Conservation (phyloP, 2,113 vertebrate species). For the Orientallactaga bullata region DNA sequence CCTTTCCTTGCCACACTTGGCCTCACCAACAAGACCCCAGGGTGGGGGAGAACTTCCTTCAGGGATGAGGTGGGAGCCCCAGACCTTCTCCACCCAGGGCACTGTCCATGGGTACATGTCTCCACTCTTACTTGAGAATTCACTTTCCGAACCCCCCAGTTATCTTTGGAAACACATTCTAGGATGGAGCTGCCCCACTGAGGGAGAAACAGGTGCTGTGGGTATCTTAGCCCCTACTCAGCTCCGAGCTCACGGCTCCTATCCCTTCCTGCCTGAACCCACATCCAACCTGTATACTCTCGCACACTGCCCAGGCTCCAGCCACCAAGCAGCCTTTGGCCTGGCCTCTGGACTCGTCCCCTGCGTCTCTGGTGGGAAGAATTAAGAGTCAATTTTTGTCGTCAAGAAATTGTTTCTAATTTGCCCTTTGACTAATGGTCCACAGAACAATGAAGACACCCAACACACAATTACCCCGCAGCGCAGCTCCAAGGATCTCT, state of each 20-base stretch:
- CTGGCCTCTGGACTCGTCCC: not conserved
- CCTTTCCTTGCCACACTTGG: too few relatives aligned
- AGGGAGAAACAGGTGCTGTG: not conserved
- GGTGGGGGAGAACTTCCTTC: not conserved
- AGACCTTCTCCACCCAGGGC: not conserved
- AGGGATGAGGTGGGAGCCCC: too few relatives aligned
- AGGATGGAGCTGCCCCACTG: too few relatives aligned
- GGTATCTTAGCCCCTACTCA: not conserved
- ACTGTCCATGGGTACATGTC: not conserved
- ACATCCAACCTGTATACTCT: not conserved
- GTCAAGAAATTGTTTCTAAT: slow-evolving; percentile 75
- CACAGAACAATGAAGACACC: slow-evolving; percentile 69
- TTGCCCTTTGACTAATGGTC: slow-evolving; percentile 50
- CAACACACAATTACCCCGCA: slow-evolving; percentile 12
- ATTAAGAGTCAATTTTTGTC: slow-evolving; percentile 76
- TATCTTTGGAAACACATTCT: not conserved
- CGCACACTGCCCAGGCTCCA: not conserved
- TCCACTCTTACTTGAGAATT: not conserved
- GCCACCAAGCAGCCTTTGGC: not conserved
- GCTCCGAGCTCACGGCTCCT: too few relatives aligned
- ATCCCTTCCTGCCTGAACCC: not conserved
- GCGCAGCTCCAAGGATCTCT: fast-evolving
- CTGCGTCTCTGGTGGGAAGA: not conserved
- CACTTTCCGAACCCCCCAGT: too few relatives aligned
- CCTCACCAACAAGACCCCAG: not conserved